Conservation (phyloP, 1,140 invertebrate genomes). For the Phenacoccus solenopsis region DNA sequence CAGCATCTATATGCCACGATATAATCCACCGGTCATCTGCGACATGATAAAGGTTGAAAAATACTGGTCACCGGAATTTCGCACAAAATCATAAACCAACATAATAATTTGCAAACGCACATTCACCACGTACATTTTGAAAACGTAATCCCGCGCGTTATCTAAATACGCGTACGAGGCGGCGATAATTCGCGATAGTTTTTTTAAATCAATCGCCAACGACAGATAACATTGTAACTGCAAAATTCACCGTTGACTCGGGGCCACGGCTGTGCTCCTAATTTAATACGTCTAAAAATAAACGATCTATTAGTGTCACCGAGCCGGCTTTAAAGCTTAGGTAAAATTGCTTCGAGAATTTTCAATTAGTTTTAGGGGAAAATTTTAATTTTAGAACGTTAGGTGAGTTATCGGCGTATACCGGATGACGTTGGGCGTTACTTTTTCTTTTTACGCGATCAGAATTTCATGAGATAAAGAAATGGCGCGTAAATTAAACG, state of each 20-base stretch:
- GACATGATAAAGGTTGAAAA: too few relatives aligned
- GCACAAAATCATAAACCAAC: too few relatives aligned
- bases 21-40: too few relatives aligned
- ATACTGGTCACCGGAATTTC: too few relatives aligned
- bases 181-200: background rate
- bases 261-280: slow-evolving; percentile 3
- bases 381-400: background rate
- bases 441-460: too few relatives aligned
- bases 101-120: too few relatives aligned
- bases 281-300: slow-evolving; percentile 17
- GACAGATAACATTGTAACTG: slow-evolving; percentile 10
- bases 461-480: too few relatives aligned
- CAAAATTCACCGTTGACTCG: background rate
- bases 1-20: too few relatives aligned
- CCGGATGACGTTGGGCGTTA: background rate
- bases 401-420: background rate
- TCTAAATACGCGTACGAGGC: background rate
- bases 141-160: too few relatives aligned
- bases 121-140: too few relatives aligned
- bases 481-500: too few relatives aligned
- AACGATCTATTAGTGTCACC: slow-evolving; percentile 9
- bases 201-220: background rate
- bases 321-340: slow-evolving; percentile 1
- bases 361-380: slow-evolving; percentile 10
- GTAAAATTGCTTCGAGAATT: slow-evolving; percentile 7